Percentiles rank a stretch among this genome's conserved stretches.
phyloP scores from a whole-genome alignment of 2,888 invertebrate genomes.

The Creontiades dilutus region DNA sequence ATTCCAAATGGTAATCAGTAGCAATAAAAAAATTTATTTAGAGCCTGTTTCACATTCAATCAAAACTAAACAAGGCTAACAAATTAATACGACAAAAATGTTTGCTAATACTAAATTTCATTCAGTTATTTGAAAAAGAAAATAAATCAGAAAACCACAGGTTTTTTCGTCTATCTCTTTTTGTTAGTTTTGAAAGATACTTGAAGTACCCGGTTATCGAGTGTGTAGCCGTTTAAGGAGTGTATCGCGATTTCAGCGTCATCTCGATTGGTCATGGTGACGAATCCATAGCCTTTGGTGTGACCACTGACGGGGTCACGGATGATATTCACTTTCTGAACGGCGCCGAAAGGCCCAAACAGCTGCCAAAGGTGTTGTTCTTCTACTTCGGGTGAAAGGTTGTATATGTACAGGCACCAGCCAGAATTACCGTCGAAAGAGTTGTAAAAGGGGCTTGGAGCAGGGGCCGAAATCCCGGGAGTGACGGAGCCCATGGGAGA shows the following conservation, averaged over 20 bases:
- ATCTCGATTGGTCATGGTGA: conserved; percentile 98
- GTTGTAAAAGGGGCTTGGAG: conserved; percentile 90
- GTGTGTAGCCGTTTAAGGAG: conserved; percentile 96
- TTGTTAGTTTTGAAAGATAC: conserved; percentile 98
- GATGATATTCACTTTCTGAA: conserved; percentile 97
- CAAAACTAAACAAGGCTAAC: conserved; percentile 57
- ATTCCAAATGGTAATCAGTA: conserved; percentile 43
- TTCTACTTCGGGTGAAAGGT: conserved; percentile 94
- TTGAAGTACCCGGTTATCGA: conserved; percentile 96
- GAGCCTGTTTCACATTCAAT: conserved; percentile 59
- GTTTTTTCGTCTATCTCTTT: conserved; percentile 78
- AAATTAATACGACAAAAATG: conserved; percentile 12
- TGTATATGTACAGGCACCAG: conserved; percentile 96
- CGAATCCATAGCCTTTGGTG: conserved; percentile 99
- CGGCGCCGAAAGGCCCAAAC: conserved; percentile 98
- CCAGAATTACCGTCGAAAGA: conserved; percentile 90
- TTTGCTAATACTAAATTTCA: conserved; percentile 52
- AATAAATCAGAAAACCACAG: background rate
- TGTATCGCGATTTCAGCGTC: conserved; percentile 97
- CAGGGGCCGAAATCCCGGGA: conserved; percentile 81
- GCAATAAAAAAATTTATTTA: conserved; percentile 48
- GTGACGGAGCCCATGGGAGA: conserved; percentile 84
- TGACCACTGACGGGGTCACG: conserved; percentile 96
- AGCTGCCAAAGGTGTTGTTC: conserved; percentile 95
- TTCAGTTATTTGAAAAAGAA: conserved; percentile 59